Evolutionary conservation across 2,113 vertebrate genomes (phyloP).

Genomic region (Baryphthengus martii): DNA sequence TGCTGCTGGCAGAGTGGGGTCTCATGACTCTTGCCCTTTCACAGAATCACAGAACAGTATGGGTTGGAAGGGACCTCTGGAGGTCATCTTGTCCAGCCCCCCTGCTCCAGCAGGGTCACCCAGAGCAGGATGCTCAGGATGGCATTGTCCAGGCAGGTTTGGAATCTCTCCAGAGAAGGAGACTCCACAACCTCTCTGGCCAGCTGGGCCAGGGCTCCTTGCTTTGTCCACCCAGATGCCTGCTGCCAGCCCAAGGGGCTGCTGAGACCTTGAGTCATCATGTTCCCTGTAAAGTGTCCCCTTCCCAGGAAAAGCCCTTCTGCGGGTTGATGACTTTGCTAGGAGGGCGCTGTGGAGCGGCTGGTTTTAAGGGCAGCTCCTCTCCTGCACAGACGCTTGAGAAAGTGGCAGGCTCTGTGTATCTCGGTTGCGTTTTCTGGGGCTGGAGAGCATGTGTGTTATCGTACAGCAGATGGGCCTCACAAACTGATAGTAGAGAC

Average conservation of each 20-base stretch:
- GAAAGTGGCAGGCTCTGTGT: neutral
- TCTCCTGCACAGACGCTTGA: neutral
- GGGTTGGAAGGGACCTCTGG: neutral
- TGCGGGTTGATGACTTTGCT: neutral
- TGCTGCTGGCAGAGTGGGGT: neutral
- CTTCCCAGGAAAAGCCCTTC: neutral
- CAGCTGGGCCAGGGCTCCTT: neutral
- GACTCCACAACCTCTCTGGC: neutral
- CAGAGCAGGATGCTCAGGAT: neutral
- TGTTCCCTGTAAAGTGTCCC: neutral
- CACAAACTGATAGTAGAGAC: neutral
- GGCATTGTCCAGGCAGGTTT: neutral
- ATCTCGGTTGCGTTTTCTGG: neutral
- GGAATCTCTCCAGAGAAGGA: neutral
- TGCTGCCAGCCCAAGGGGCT: neutral
- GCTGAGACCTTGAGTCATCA: fast-evolving
- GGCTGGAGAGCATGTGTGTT: neutral
- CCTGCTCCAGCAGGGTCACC: neutral
- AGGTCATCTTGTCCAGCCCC: neutral
- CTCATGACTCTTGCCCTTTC: neutral
- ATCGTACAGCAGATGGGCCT: neutral
- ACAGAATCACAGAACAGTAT: neutral
- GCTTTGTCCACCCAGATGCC: neutral
- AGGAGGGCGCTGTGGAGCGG: neutral
- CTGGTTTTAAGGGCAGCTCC: neutral